Conservation (phyloP, 92 coral and sea anemone genomes). For the Bergia sp. region DNA sequence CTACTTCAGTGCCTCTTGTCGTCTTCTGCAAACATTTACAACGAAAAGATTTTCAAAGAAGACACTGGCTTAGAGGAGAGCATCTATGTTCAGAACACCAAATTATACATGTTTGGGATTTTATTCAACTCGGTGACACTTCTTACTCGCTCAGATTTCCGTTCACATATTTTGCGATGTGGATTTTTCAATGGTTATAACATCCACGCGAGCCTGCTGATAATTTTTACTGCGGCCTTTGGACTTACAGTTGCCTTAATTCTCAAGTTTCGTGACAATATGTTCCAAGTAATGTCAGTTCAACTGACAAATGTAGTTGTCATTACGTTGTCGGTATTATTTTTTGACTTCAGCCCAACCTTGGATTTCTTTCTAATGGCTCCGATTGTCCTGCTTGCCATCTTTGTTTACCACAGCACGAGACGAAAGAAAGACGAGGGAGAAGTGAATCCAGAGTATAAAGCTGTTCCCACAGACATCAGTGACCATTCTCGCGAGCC, state of each 20-base stretch:
- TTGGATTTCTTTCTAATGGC: conserved; percentile 68
- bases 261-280: conserved; percentile 75
- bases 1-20: conserved; percentile 68
- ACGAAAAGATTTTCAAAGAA: conserved; percentile 79
- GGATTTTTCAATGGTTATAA: conserved; percentile 75
- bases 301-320: conserved; percentile 76
- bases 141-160: conserved; percentile 61
- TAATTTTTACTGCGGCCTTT: conserved; percentile 64
- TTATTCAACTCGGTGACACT: conserved; percentile 63
- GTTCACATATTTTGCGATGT: conserved; percentile 51
- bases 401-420: conserved; percentile 53
- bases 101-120: conserved; percentile 71
- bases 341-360: conserved; percentile 69
- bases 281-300: conserved; percentile 80
- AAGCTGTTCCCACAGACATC: conserved; percentile 11
- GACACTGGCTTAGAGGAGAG: conserved; percentile 75
- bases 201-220: conserved; percentile 63
- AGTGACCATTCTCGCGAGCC: not conserved
- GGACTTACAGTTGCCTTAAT: conserved; percentile 75
- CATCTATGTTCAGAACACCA: conserved; percentile 71
- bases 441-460: not conserved
- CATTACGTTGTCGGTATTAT: conserved; percentile 73
- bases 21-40: conserved; percentile 77
- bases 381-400: conserved; percentile 68
- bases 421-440: conserved; percentile 24